Evolutionary conservation across 2,113 vertebrate species (phyloP), one percentile per base, ranked within the genome.

Genomic region (Myotis brandtii): DNA sequence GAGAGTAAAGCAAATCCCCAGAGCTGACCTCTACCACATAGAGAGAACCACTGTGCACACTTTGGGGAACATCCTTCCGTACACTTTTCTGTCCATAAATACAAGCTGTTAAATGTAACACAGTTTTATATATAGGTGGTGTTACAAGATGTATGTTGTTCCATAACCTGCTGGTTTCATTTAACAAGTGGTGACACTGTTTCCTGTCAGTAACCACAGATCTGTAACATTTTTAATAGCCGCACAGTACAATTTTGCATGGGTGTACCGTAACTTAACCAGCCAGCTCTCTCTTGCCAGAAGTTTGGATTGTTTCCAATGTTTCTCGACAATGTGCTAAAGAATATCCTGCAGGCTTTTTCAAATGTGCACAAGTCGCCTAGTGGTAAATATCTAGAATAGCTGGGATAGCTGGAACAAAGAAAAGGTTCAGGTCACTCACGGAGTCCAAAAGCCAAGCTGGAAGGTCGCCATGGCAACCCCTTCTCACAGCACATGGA

Each of bases 381-480:
- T 84, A 14, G 66, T 3, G 16, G 76, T 95, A 90, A 94, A 88
- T 96, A 95, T 85, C 90, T 69, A 52, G 81, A 94, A 86, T 48
- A 94, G 46, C 66, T 62, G 66, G 62, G 46, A 81, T 80, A 25
- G 13, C 64, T 79, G 86, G 14, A 66, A 72, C 43, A 84, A 59
- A 75, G 56, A 14, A 79, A 83, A 66, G 34, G 30, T 59, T 93
- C n/a, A n/a, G 59, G 67, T 80, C 64, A 46, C 43, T 79, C 20
- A 14, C 40, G 3, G 69, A 69, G 48, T 52, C 32, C 89, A 81
- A 73, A 82, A 59, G 64, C 82, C 89, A 59, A 69, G 83, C 83
- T 69, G 70, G 52, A 56, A 83, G 84, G 84, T 97, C 87, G 20
- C 96, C 90, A 95, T 97, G 88, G 85, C 88, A 97, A 94, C 76